phyloP scores from a whole-genome alignment of 1,140 invertebrate genomes.

The Penaeus vannamei region DNA sequence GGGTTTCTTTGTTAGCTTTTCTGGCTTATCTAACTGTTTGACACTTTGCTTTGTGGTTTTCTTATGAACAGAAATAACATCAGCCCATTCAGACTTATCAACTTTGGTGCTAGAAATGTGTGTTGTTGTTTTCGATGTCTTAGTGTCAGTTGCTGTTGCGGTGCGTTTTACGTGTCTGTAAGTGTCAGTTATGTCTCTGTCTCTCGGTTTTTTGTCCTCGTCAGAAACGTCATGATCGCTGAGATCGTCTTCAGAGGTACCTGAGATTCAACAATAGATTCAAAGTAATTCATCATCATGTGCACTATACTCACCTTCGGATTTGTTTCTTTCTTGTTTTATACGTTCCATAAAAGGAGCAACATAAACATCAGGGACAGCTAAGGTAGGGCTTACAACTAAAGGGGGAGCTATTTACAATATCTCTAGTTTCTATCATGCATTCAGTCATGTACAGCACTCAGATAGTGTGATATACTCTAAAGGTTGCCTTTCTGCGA shows the following conservation, averaged over 20 bases:
- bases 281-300: not conserved
- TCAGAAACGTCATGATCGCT: slow-evolving; percentile 45
- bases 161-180: slow-evolving; percentile 10
- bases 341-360: too few relatives aligned
- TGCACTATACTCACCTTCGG: not conserved
- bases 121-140: not conserved
- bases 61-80: too few relatives aligned
- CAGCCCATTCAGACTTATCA: too few relatives aligned
- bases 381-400: not conserved
- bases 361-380: not conserved
- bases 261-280: slow-evolving; percentile 54
- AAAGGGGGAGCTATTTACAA: slow-evolving; percentile 30
- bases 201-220: slow-evolving; percentile 21
- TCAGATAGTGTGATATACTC: not conserved
- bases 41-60: too few relatives aligned
- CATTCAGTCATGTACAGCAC: slow-evolving; percentile 38
- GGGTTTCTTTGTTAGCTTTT: not conserved
- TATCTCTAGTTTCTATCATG: slow-evolving; percentile 20
- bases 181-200: slow-evolving; percentile 18
- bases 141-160: slow-evolving; percentile 1
- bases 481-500: not conserved
- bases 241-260: slow-evolving; percentile 43
- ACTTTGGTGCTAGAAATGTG: too few relatives aligned
- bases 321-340: too few relatives aligned
- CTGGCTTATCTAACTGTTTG: slow-evolving; percentile 5